A percentile compares a stretch with the other conserved stretches of the same genome.
Conservation (phyloP, 2,888 invertebrate genomes). For the Abrostola tripartita region DNA sequence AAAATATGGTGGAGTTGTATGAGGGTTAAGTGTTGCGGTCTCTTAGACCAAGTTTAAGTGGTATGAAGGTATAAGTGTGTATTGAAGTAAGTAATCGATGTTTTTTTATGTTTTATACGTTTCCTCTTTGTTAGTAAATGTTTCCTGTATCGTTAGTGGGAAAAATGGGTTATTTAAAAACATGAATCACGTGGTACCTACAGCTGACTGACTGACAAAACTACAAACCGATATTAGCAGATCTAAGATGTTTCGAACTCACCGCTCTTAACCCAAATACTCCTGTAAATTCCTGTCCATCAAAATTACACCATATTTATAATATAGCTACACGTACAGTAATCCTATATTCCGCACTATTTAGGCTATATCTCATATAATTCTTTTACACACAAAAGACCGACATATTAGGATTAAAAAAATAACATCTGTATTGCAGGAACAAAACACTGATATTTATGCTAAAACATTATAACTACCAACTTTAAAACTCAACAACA, state of each 20-base stretch:
- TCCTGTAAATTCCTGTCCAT: conserved; percentile 40
- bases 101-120: neutral
- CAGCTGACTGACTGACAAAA: neutral
- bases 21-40: conserved; percentile 25
- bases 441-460: conserved; percentile 65
- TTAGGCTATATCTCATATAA: conserved; percentile 30
- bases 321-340: too few relatives aligned
- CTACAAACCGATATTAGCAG: neutral
- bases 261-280: too few relatives aligned
- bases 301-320: conserved; percentile 15
- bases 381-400: conserved; percentile 34
- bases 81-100: neutral
- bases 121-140: neutral
- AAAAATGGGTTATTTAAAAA: neutral
- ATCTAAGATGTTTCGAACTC: neutral
- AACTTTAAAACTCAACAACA: neutral
- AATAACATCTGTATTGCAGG: conserved; percentile 68
- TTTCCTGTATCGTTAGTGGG: neutral
- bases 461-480: conserved; percentile 13
- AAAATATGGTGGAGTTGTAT: conserved; percentile 48
- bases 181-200: too few relatives aligned
- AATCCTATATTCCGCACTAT: conserved; percentile 33
- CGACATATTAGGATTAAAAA: conserved; percentile 56
- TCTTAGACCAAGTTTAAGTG: conserved; percentile 21
- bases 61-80: conserved; percentile 13